Evolutionary conservation across 2,888 invertebrate species (phyloP).

Genomic region (Eupithecia vulgata): DNA sequence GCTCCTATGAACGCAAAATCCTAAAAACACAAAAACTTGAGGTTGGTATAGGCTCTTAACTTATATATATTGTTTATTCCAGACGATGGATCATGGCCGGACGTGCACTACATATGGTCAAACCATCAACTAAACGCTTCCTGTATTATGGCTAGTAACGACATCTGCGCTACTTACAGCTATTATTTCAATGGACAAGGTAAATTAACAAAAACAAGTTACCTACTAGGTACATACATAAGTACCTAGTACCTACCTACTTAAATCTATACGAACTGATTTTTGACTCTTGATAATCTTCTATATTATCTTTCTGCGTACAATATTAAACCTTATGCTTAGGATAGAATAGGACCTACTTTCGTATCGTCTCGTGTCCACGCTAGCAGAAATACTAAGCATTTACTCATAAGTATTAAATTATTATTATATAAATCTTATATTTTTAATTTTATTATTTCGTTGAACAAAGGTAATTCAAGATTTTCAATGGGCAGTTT

Average conservation of each 20-base stretch:
- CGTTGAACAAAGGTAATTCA: too few species aligned
- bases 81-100: slow-evolving; percentile 86
- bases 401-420: too few species aligned
- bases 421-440: too few species aligned
- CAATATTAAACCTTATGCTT: not conserved
- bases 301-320: not conserved
- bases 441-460: too few species aligned
- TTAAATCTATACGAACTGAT: not conserved
- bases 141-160: slow-evolving; percentile 84
- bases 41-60: too few species aligned
- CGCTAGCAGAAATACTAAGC: not conserved
- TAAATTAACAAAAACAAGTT: slow-evolving; percentile 52
- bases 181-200: slow-evolving; percentile 85
- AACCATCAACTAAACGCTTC: slow-evolving; percentile 79
- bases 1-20: too few species aligned
- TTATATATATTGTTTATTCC: slow-evolving; percentile 45
- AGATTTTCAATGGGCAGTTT: too few species aligned
- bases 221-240: too few species aligned
- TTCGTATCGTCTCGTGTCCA: not conserved
- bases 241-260: not conserved
- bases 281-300: not conserved
- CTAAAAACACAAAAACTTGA: too few species aligned
- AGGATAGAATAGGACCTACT: not conserved
- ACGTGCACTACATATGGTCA: slow-evolving; percentile 85
- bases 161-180: slow-evolving; percentile 86